These are phyloP conservation scores for Galbula dea DNA, from an alignment of 2,113 vertebrate species.

Conservation along the genomic window DNA sequence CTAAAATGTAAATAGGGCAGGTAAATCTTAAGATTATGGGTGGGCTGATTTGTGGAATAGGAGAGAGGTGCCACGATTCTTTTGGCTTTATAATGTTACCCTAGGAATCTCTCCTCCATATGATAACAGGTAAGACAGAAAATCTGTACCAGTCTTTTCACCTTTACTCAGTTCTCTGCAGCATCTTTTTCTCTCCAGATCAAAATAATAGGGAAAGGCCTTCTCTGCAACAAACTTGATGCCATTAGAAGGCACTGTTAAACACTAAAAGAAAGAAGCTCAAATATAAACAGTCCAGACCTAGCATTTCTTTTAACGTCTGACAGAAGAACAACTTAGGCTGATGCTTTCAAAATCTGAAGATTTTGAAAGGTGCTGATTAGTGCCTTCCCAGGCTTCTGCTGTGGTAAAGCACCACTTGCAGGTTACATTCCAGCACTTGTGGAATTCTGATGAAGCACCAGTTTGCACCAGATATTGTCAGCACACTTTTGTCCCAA, in stretches of 20 bases:
- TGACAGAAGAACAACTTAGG: background rate
- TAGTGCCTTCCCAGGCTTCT: background rate
- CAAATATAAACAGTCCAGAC: background rate
- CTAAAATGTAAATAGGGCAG: background rate
- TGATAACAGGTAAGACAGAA: background rate
- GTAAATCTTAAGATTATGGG: background rate
- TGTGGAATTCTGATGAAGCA: slow-evolving; percentile 1
- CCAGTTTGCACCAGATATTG: background rate
- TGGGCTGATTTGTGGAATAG: background rate
- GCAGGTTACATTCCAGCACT: background rate
- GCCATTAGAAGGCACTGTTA: background rate
- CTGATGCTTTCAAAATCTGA: background rate
- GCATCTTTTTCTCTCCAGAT: background rate
- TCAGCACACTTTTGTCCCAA: background rate
- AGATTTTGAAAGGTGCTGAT: background rate
- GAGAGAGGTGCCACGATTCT: background rate
- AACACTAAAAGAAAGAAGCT: background rate
- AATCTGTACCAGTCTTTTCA: background rate
- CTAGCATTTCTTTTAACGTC: background rate
- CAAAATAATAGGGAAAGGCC: background rate
- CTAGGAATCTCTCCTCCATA: background rate
- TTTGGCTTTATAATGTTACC: background rate
- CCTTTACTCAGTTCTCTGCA: background rate
- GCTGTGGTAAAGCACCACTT: background rate
- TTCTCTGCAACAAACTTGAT: background rate